Percentiles rank a stretch among this genome's conserved stretches.
These are phyloP conservation scores for Chouioia cunea DNA, from an alignment of 2,888 invertebrate species.

Conservation along the genomic window DNA sequence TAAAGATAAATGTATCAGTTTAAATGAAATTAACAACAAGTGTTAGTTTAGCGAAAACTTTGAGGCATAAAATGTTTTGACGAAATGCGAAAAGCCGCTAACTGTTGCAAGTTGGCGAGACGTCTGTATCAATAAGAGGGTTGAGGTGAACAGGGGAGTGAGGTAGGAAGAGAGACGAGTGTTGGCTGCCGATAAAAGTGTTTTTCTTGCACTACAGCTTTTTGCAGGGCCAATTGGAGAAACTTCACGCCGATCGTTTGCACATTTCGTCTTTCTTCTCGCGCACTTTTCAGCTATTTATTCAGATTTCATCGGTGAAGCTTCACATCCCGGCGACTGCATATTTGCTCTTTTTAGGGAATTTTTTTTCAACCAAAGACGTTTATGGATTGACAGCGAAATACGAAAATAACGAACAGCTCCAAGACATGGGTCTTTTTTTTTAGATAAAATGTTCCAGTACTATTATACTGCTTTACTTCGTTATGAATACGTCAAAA, in stretches of 20 bases:
- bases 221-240: constrained; percentile 40
- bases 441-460: no score
- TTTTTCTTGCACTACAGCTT: constrained; percentile 59
- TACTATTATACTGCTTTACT: no score
- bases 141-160: background rate
- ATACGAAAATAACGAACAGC: no score
- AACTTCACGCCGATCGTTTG: constrained; percentile 30
- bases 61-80: background rate
- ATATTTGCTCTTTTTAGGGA: no score
- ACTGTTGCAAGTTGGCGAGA: constrained; percentile 60
- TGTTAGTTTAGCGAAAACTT: background rate
- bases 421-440: no score
- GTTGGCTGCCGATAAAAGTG: constrained; percentile 64
- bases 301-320: constrained; percentile 23
- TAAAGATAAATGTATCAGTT: no score
- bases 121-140: background rate
- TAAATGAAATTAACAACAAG: no score
- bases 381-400: no score
- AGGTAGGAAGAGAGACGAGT: constrained; percentile 52
- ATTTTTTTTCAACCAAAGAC: no score
- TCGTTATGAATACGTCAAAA: no score
- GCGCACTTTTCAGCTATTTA: constrained; percentile 45
- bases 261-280: constrained; percentile 17
- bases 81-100: constrained; percentile 49
- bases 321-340: no score